A percentile compares a stretch with the other conserved stretches of the same genome.
phyloP scores from a whole-genome alignment of 2,888 invertebrate species.

The Phyto melanocephala region DNA sequence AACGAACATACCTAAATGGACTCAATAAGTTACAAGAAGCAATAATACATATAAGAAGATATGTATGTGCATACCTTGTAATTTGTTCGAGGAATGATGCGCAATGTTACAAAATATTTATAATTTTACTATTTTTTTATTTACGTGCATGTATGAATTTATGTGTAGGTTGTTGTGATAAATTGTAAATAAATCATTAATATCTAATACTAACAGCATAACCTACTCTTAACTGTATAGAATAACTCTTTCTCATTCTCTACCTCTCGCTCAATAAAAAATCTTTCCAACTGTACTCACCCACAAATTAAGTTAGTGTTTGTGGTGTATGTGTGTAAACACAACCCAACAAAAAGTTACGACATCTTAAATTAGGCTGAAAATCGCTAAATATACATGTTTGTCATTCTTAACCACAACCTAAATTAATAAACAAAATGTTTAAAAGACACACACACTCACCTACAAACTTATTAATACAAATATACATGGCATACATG shows the following conservation, averaged over 20 bases:
- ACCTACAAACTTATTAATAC: neutral
- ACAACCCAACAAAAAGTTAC: neutral
- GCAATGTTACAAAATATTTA: no score
- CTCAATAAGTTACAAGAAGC: no score
- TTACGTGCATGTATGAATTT: neutral
- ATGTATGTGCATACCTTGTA: no score
- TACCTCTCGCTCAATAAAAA: neutral
- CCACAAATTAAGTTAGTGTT: no score
- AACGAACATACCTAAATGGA: no score
- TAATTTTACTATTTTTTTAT: no score
- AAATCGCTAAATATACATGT: constrained; percentile 49
- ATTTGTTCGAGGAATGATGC: no score
- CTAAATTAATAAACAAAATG: constrained; percentile 5
- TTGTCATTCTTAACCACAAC: constrained; percentile 47
- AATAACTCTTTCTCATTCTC: neutral
- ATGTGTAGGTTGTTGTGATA: neutral
- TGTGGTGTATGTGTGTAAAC: neutral
- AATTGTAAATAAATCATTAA: neutral
- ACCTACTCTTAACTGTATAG: neutral
- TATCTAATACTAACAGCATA: neutral
- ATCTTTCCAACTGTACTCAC: no score
- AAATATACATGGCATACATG: neutral
- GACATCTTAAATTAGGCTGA: constrained; percentile 52
- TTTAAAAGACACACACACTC: neutral
- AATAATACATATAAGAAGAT: no score